A percentile compares a stretch with the other conserved stretches of the same genome.
phyloP scores from a whole-genome alignment of 2,888 invertebrate species.

The Eudasyphora cyanicolor region DNA sequence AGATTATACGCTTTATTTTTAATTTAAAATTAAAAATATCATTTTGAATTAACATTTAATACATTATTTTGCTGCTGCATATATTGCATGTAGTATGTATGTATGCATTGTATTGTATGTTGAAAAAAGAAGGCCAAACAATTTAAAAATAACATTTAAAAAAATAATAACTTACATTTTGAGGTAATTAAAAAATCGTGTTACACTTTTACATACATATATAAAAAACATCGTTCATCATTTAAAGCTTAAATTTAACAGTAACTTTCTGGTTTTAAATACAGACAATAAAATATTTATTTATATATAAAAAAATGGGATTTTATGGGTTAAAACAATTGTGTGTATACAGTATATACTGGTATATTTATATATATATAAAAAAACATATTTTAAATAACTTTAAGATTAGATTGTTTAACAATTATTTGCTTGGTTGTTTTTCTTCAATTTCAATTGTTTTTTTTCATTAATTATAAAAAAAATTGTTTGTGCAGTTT shows the following conservation, averaged over 20 bases:
- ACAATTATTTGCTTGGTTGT: slow-evolving; percentile 29
- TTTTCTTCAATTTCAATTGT: no score
- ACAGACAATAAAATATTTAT: background rate
- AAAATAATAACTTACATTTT: slow-evolving; percentile 69
- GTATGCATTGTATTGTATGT: slow-evolving; percentile 20
- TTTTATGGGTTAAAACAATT: slow-evolving; percentile 14
- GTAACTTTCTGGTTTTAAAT: slow-evolving; percentile 53
- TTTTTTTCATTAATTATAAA: slow-evolving; percentile 25
- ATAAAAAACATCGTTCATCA: slow-evolving; percentile 36
- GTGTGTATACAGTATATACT: no score
- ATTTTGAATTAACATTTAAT: slow-evolving; percentile 48
- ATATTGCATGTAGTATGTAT: background rate
- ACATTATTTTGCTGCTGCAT: slow-evolving; percentile 37
- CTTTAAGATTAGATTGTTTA: slow-evolving; percentile 27
- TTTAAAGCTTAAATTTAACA: slow-evolving; percentile 65
- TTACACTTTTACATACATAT: slow-evolving; percentile 54
- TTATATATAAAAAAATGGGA: background rate
- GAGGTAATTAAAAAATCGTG: slow-evolving; percentile 69
- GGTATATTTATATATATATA: no score
- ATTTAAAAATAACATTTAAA: slow-evolving; percentile 32
- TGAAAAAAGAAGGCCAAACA: slow-evolving; percentile 42
- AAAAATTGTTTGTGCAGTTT: slow-evolving; percentile 44
- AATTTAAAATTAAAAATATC: slow-evolving; percentile 49
- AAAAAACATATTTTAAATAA: slow-evolving; percentile 21
- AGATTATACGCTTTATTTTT: no score